Evolutionary conservation across 2,888 invertebrate genomes (phyloP).

Genomic region (Scrobipalpa costella): DNA sequence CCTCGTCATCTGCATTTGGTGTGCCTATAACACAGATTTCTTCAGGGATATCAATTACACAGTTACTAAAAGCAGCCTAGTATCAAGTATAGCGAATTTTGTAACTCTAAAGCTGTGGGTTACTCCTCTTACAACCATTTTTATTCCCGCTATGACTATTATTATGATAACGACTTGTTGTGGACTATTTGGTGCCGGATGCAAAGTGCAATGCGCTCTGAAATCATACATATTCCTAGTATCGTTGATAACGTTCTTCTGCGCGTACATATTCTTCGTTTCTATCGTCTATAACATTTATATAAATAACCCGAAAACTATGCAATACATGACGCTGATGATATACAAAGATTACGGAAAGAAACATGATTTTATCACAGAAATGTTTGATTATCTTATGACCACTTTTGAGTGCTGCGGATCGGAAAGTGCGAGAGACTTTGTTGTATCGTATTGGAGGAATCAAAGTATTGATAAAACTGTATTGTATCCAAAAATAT

Average conservation of each 20-base stretch:
- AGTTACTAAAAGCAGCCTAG: slow-evolving; percentile 60
- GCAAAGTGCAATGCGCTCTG: slow-evolving; percentile 64
- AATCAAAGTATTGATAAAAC: slow-evolving; percentile 46
- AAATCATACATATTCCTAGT: slow-evolving; percentile 67
- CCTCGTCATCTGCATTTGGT: slow-evolving; percentile 64
- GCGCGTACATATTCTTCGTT: slow-evolving; percentile 65
- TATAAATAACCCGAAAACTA: slow-evolving; percentile 53
- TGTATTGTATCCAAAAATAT: slow-evolving; percentile 57
- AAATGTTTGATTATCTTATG: slow-evolving; percentile 65
- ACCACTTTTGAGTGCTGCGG: slow-evolving; percentile 68
- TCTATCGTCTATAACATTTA: slow-evolving; percentile 65
- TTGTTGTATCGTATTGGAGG: slow-evolving; percentile 58
- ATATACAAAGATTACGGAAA: slow-evolving; percentile 58
- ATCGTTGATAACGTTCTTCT: slow-evolving; percentile 47
- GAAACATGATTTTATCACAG: slow-evolving; percentile 61
- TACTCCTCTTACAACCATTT: slow-evolving; percentile 59
- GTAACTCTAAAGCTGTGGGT: slow-evolving; percentile 63
- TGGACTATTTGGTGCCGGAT: slow-evolving; percentile 68
- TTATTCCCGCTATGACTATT: slow-evolving; percentile 55
- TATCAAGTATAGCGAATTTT: slow-evolving; percentile 56
- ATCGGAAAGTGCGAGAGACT: slow-evolving; percentile 56
- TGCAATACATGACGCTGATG: slow-evolving; percentile 46
- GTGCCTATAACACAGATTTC: slow-evolving; percentile 62
- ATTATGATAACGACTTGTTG: slow-evolving; percentile 68
- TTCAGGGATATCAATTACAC: slow-evolving; percentile 69